Evolutionary conservation across 2,113 vertebrate species (phyloP), one percentile per base, ranked within the genome.

Genomic region (human (Homo sapiens)): DNA sequence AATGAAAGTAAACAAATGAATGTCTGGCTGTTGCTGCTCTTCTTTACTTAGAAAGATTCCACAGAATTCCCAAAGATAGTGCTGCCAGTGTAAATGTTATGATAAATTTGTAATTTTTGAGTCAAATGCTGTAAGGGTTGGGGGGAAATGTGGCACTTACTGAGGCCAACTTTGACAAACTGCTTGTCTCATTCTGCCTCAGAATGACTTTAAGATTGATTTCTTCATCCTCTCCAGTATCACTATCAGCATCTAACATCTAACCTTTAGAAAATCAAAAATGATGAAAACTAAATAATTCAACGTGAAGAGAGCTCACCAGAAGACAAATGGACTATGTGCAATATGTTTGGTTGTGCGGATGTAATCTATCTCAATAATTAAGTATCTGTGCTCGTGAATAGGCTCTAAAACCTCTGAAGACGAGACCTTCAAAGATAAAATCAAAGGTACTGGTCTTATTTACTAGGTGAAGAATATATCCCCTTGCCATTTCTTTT

Each of bases 231-330:
- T 90, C 66, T 94, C 43, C 95, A 90, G 96, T 97, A 93, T 96
- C 83, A 94, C 93, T 89, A 94, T 96, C 88, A 97, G 78, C 96
- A 59, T 78, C 92, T 97, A 95, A 96, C 92, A 96, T 93, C 95
- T 96, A 97, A 98, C 93, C 96, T 96, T 97, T 95, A 93, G 80
- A 92, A 94, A 97, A 98, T 97, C 61, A 97, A 97, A 97, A 96
- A 87, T 93, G 76, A 97, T 96, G 87, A 95, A 96, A 95, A 96
- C 93, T 70, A 96, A 97, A 97, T 95, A 96, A 98, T 97, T 97
- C 84, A 96, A 55, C 1, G 0, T 57, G 75, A 78, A 76, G 81
- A 52, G 64, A 93, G 90, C 57, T 96, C n/a, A 22, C 64, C 23
- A 22, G 90, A 94, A 98, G 92, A 95, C 95, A 96, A 92, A 96